Percentiles rank a stretch among this genome's conserved stretches.
Conservation (phyloP, 2,888 invertebrate genomes). For the Sphaeridia pumilis region DNA sequence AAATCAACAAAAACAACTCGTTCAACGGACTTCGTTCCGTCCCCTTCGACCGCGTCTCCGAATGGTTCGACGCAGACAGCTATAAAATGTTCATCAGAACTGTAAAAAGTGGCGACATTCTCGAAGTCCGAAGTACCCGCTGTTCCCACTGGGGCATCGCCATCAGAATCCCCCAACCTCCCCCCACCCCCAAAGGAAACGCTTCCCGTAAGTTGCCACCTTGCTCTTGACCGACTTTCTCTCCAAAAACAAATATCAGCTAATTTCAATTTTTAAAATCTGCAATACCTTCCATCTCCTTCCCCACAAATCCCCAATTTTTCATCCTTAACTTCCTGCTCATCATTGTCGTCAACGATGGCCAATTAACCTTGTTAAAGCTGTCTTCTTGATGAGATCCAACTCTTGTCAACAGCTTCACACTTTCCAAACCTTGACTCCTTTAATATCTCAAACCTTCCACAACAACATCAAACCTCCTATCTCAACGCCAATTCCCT, state of each 20-base stretch:
- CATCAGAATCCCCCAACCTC: conserved; percentile 48
- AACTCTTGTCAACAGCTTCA: too few species aligned
- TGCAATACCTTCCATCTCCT: not conserved
- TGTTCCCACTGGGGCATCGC: conserved; percentile 55
- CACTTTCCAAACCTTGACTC: too few species aligned
- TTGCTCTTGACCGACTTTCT: not conserved
- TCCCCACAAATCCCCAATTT: too few species aligned
- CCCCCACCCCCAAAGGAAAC: conserved; percentile 51
- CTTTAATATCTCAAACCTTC: too few species aligned
- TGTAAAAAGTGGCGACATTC: conserved; percentile 58
- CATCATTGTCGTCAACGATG: not conserved
- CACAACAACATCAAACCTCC: too few species aligned
- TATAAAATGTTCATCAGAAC: conserved; percentile 59
- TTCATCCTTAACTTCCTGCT: too few species aligned
- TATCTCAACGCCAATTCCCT: too few species aligned
- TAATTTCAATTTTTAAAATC: not conserved
- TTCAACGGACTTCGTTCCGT: not conserved
- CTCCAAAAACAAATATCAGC: not conserved
- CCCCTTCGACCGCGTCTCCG: conserved; percentile 46
- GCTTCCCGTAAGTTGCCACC: conserved; percentile 16
- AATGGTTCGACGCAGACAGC: conserved; percentile 62
- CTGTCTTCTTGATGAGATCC: too few species aligned
- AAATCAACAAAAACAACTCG: conserved; percentile 14
- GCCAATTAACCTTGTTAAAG: too few species aligned
- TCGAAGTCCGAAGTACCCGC: conserved; percentile 49